Conservation (phyloP, 1,140 invertebrate species). For the Drosophila arawakana region DNA sequence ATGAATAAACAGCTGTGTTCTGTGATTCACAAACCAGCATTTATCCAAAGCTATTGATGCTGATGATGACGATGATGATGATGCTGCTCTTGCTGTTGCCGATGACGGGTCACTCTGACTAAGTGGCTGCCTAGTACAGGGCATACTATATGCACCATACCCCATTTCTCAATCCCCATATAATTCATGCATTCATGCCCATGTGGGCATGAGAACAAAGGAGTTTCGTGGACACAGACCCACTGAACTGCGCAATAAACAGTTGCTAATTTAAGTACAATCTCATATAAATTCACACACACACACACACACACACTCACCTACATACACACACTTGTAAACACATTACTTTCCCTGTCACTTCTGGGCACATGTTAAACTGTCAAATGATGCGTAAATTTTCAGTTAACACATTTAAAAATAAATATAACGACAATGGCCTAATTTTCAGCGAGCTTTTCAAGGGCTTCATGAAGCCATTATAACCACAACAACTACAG, state of each 20-base stretch:
- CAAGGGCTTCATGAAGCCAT: constrained; percentile 37
- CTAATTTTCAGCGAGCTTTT: constrained; percentile 46
- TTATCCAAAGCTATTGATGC: not conserved
- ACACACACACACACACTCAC: not conserved
- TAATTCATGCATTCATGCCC: constrained; percentile 19
- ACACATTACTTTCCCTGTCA: not conserved
- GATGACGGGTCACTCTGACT: constrained; percentile 31
- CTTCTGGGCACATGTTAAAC: not conserved
- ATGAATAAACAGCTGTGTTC: constrained; percentile 25
- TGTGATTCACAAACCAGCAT: constrained; percentile 38
- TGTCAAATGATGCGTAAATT: constrained; percentile 56
- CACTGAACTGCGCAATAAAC: constrained; percentile 45
- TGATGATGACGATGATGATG: not conserved
- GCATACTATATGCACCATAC: not conserved
- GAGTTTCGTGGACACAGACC: constrained; percentile 10
- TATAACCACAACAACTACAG: constrained; percentile 12
- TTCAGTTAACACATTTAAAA: constrained; percentile 62
- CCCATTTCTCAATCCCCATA: not conserved
- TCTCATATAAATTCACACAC: not conserved
- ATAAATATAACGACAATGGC: constrained; percentile 54
- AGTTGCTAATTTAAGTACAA: constrained; percentile 38
- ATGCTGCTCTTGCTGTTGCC: constrained; percentile 1
- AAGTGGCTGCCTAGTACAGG: constrained; percentile 17
- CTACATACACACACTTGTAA: not conserved
- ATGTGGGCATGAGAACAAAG: constrained; percentile 54